Percentiles rank a stretch among this genome's conserved stretches.
Evolutionary conservation across 2,888 invertebrate genomes (phyloP).

Genomic region (Cephus spinipes): DNA sequence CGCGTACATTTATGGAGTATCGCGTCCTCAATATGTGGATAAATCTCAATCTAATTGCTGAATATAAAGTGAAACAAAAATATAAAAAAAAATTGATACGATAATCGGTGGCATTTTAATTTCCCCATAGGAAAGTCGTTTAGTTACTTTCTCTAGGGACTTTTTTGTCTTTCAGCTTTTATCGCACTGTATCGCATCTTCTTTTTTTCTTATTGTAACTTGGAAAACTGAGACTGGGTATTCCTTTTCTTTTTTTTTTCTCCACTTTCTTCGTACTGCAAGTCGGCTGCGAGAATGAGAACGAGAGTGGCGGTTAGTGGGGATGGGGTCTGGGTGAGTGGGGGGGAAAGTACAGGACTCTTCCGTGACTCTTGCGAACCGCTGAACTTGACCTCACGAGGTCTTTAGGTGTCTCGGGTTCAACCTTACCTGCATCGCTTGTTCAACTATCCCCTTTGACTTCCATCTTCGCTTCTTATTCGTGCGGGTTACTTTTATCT

Average conservation of each 20-base stretch:
- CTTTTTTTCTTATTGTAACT: not conserved
- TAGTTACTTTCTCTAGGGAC: not conserved
- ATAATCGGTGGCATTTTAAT: not conserved
- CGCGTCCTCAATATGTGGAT: not conserved
- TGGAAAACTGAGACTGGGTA: not conserved
- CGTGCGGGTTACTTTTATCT: not conserved
- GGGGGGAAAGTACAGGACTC: not conserved
- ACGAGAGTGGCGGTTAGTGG: not conserved
- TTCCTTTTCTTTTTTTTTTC: not conserved
- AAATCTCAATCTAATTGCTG: not conserved
- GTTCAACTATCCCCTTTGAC: conserved; percentile 8
- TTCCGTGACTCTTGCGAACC: conserved; percentile 15
- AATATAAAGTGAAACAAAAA: not conserved
- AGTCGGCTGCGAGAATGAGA: not conserved
- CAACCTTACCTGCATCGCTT: conserved; percentile 15
- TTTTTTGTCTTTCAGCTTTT: not conserved
- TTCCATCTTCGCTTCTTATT: not conserved
- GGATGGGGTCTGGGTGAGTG: not conserved
- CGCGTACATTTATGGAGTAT: not conserved
- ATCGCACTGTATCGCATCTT: not conserved
- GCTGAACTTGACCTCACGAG: conserved; percentile 18
- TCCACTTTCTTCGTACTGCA: not conserved
- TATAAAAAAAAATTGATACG: not conserved
- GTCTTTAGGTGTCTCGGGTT: conserved; percentile 7
- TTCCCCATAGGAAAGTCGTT: not conserved